phyloP scores from a whole-genome alignment of 2,113 vertebrate genomes.

The Dolichotis patagonum region DNA sequence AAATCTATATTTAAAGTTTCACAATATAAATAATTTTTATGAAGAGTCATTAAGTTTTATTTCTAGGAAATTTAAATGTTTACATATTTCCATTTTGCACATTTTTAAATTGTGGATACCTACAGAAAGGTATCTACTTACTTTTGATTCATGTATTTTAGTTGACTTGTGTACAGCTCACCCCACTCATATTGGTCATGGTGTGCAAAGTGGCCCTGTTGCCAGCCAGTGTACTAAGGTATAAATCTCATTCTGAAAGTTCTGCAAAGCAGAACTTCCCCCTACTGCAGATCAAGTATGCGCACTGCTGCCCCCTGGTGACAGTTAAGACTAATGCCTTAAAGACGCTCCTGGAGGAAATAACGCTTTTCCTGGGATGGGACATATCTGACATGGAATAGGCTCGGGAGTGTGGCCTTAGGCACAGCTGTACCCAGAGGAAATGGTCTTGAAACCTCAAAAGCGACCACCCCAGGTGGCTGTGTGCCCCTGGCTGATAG shows the following conservation, averaged over 20 bases:
- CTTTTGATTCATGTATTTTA: background rate
- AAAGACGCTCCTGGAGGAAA: background rate
- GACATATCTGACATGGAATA: background rate
- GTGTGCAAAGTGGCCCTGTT: background rate
- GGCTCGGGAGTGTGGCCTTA: background rate
- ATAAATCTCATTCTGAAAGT: background rate
- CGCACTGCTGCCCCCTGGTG: conserved; percentile 54
- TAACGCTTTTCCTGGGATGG: background rate
- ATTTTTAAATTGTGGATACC: background rate
- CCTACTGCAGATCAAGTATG: background rate
- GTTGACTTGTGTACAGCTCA: background rate
- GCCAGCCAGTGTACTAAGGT: accelerated
- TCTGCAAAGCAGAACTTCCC: background rate
- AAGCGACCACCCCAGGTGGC: background rate
- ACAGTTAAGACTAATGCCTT: background rate
- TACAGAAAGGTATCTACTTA: background rate
- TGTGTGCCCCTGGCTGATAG: background rate
- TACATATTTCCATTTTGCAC: background rate
- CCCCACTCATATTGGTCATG: background rate
- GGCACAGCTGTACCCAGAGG: background rate
- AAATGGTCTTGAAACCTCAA: background rate
- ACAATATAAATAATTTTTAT: background rate
- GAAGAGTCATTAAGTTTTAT: background rate
- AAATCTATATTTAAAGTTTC: background rate
- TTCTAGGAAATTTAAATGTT: conserved; percentile 15